Evolutionary conservation across 2,113 vertebrate genomes (phyloP).

Genomic region (Desmodus rotundus): DNA sequence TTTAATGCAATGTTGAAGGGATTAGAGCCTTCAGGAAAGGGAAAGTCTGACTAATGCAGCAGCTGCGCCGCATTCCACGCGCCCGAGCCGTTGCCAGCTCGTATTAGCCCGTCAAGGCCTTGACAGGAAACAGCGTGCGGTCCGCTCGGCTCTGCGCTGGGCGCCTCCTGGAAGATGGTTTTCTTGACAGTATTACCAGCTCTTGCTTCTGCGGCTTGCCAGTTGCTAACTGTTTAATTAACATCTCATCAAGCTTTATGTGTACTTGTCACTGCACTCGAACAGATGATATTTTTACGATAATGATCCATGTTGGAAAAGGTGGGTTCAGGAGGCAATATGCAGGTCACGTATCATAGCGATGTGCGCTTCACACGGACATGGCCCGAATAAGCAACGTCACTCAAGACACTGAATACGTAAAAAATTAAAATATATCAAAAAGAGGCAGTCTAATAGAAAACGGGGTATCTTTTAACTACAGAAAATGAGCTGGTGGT

Average conservation of each 20-base stretch:
- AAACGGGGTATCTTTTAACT: not conserved
- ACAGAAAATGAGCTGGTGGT: not conserved
- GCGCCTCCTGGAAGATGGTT: slow-evolving; percentile 45
- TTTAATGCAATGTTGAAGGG: slow-evolving; percentile 84
- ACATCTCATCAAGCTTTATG: not conserved
- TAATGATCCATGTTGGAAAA: not conserved
- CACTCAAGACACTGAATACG: no score
- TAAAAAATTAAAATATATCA: not conserved
- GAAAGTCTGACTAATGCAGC: slow-evolving; percentile 84
- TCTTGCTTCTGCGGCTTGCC: not conserved
- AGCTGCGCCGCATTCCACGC: slow-evolving; percentile 78
- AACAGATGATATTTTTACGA: not conserved
- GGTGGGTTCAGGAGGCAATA: no score
- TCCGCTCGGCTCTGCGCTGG: slow-evolving; percentile 65
- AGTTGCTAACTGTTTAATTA: not conserved
- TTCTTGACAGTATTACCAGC: slow-evolving; percentile 53
- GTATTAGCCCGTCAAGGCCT: slow-evolving; percentile 78
- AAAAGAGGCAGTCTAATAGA: not conserved
- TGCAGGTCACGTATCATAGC: no score
- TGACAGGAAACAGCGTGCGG: slow-evolving; percentile 80
- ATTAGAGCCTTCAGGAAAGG: slow-evolving; percentile 82
- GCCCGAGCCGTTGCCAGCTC: slow-evolving; percentile 76
- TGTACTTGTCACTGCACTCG: not conserved
- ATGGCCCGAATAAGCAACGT: no score
- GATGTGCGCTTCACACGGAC: no score